Percentiles rank a stretch among this genome's conserved stretches.
Conservation (phyloP, 2,113 vertebrate species). For the Calidris pugnax region DNA sequence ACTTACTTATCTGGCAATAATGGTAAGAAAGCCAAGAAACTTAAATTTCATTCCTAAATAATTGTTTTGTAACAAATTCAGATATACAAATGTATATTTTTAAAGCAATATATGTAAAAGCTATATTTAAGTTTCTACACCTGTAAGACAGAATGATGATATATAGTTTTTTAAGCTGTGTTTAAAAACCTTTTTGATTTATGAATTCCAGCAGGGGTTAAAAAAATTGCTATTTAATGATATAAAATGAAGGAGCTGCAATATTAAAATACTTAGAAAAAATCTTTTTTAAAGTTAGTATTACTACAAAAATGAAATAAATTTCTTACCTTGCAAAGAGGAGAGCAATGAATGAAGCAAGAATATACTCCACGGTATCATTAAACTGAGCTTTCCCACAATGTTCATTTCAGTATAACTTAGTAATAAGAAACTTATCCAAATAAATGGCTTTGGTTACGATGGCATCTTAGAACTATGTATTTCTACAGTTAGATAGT, state of each 20-base stretch:
- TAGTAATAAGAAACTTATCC: constrained; percentile 73
- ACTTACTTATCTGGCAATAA: background rate
- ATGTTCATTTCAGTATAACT: constrained; percentile 91
- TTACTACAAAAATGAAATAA: background rate
- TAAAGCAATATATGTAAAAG: background rate
- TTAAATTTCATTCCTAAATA: background rate
- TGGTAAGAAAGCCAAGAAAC: background rate
- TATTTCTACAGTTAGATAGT: background rate
- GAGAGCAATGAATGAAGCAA: constrained; percentile 83
- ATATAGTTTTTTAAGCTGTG: background rate
- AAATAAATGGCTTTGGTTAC: constrained; percentile 69
- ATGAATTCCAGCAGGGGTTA: background rate
- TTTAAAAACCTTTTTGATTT: background rate
- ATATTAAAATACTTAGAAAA: background rate
- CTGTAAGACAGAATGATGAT: background rate
- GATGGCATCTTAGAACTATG: constrained; percentile 81
- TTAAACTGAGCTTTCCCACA: constrained; percentile 86
- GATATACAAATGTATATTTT: background rate
- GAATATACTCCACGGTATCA: constrained; percentile 85
- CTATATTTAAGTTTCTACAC: background rate
- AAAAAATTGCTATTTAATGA: background rate
- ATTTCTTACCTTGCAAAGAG: constrained; percentile 87
- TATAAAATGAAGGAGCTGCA: background rate
- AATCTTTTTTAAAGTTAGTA: background rate
- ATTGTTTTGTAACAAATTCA: background rate